A percentile compares a stretch with the other conserved stretches of the same genome.
Evolutionary conservation across 2,888 invertebrate genomes (phyloP).

Genomic region (Crematogaster levior): DNA sequence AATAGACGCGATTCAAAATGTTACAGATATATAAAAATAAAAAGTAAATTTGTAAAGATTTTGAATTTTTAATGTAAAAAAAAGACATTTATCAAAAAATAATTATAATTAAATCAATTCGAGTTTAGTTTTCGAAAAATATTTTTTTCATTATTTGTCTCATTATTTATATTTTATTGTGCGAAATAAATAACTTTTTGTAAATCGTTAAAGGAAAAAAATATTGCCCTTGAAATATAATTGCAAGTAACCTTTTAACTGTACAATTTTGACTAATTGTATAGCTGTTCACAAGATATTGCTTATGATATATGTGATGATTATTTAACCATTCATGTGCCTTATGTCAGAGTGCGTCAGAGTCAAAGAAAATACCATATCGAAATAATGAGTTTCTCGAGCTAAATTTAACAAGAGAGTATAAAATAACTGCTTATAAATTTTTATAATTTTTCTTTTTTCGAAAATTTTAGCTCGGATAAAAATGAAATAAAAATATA

Average conservation of each 20-base stretch:
- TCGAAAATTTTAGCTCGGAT: neutral
- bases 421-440: too few relatives aligned
- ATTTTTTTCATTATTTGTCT: neutral
- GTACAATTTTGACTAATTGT: neutral
- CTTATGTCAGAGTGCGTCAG: neutral
- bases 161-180: neutral
- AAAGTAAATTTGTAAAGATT: neutral
- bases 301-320: too few relatives aligned
- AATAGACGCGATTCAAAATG: neutral
- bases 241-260: neutral
- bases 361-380: neutral
- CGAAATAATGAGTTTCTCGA: neutral
- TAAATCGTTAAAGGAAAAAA: neutral
- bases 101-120: neutral
- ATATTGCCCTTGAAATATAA: conserved; percentile 5
- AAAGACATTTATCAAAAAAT: neutral
- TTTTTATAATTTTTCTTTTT: too few relatives aligned
- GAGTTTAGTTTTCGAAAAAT: neutral
- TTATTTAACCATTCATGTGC: neutral
- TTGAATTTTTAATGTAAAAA: neutral
- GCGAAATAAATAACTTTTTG: neutral
- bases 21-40: neutral
- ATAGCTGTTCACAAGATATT: neutral
- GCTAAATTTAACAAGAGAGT: too few relatives aligned
- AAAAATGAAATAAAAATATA: neutral